Percentiles rank a stretch among this genome's conserved stretches.
These are phyloP conservation scores for Isichthys henryi DNA, from an alignment of 2,113 vertebrate genomes.

Conservation along the genomic window DNA sequence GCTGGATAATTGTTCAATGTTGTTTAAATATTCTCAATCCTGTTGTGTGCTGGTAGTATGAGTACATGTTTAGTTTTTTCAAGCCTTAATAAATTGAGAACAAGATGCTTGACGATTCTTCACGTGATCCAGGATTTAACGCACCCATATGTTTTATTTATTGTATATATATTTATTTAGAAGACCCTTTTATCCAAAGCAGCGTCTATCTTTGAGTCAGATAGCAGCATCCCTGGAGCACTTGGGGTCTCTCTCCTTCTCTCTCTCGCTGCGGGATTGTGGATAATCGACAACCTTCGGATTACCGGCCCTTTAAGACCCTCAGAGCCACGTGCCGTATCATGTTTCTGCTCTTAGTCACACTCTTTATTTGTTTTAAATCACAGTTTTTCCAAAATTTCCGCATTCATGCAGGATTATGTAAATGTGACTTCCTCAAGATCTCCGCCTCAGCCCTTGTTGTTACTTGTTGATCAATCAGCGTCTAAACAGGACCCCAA, in stretches of 20 bases:
- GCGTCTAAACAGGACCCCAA: conserved; percentile 41
- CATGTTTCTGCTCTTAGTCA: neutral
- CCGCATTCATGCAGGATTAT: neutral
- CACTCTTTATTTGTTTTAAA: neutral
- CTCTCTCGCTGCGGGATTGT: no score
- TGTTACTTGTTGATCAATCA: conserved; percentile 12
- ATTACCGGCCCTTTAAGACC: neutral
- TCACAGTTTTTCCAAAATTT: neutral
- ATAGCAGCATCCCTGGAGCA: neutral
- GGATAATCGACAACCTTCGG: neutral
- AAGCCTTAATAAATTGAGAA: neutral
- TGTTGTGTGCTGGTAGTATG: neutral
- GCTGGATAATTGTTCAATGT: neutral
- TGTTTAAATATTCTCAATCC: neutral
- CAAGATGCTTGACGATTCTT: neutral
- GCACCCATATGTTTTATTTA: neutral
- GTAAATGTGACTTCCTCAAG: neutral
- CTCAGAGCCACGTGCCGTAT: neutral
- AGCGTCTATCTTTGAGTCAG: neutral
- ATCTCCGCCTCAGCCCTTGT: neutral
- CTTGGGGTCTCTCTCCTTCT: no score
- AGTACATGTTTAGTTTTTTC: neutral
- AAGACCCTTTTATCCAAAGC: neutral
- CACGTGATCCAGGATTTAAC: neutral
- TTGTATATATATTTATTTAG: neutral